Base-by-base conservation (phyloP, 2,113 vertebrate genomes). In the Tor tambroides region DNA sequence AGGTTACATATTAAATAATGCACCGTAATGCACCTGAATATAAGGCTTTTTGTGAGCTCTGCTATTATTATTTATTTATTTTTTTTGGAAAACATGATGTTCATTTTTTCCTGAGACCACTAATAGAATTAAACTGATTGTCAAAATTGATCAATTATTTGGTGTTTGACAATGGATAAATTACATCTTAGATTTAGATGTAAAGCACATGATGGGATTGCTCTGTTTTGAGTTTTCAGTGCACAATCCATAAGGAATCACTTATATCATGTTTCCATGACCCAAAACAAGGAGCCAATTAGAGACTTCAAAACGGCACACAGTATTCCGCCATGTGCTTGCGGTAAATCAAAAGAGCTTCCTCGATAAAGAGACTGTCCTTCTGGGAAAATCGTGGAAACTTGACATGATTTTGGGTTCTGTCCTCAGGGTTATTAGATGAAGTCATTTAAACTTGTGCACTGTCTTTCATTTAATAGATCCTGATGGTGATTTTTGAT, bases 331-430 rank as follows among this genome's bases (percentile, higher is more conserved):
- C 65, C 81, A 83, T 83, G 46, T 83, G 81, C 81, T 72, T 83
- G 81, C 6, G 81, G 65, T 72, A 15, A n/a, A 83, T 83, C 43
- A 83, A 83, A 72, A 30, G 65, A 83, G 41, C 65, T 51, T 83
- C 65, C 43, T 35, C 41, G 17, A 19, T 54, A n/a, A 54, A 54
- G 77, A 83, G 8, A 51, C 28, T 54, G 21, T 72, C 41, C 11
- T 72, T 67, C 80, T 49, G 38, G 80, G 59, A 28, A 67, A 82
- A 59, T 3, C 21, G 46, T 56, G 8, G 30, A 79, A 17, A 41
- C n/a, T 43, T 65, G 80, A 67, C 15, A 19, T 30, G 35, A 32
- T 30, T 67, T 49, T 49, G 35, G 41, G 28, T 54, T 56, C 43
- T 56, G 65, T 72, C 19, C 65, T 72, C 11, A 54, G 41, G n/a